These are phyloP conservation scores for Notarius lentiginosus DNA, from an alignment of 2,113 vertebrate species.

Conservation along the genomic window DNA sequence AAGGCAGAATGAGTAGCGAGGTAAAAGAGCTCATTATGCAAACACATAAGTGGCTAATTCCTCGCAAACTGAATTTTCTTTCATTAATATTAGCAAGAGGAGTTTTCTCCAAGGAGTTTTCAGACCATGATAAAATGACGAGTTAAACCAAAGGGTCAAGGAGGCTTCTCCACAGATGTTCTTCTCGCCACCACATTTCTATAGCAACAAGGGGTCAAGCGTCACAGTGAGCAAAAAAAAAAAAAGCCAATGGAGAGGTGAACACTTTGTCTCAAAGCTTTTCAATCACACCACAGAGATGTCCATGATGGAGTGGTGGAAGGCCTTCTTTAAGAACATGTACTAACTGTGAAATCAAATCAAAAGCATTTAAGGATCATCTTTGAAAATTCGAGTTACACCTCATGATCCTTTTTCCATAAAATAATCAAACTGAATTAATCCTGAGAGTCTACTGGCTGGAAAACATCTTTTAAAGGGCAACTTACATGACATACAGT, in stretches of 20 bases:
- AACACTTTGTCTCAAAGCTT: slow-evolving; percentile 57
- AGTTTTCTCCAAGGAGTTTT: slow-evolving; percentile 47
- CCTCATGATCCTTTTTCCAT: background rate
- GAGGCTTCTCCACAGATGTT: slow-evolving; percentile 59
- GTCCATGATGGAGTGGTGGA: slow-evolving; percentile 59
- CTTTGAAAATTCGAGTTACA: background rate
- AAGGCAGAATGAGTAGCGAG: slow-evolving; percentile 69
- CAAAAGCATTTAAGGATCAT: slow-evolving; percentile 15
- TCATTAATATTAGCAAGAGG: slow-evolving; percentile 62
- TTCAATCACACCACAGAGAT: slow-evolving; percentile 59
- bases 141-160: slow-evolving; percentile 67
- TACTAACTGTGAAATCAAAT: slow-evolving; percentile 9
- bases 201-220: slow-evolving; percentile 68
- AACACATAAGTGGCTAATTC: slow-evolving; percentile 75
- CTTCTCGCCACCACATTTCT: slow-evolving; percentile 62
- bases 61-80: slow-evolving; percentile 67
- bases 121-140: slow-evolving; percentile 59
- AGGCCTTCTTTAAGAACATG: slow-evolving; percentile 36
- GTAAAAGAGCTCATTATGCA: slow-evolving; percentile 77
- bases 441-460: background rate
- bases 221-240: slow-evolving; percentile 43
- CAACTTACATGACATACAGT: too few species aligned
- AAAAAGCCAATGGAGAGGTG: slow-evolving; percentile 51
- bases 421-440: slow-evolving; percentile 15
- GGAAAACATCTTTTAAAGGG: background rate